Evolutionary conservation across 2,113 vertebrate species (phyloP).

Genomic region (Odontesthes bonariensis): DNA sequence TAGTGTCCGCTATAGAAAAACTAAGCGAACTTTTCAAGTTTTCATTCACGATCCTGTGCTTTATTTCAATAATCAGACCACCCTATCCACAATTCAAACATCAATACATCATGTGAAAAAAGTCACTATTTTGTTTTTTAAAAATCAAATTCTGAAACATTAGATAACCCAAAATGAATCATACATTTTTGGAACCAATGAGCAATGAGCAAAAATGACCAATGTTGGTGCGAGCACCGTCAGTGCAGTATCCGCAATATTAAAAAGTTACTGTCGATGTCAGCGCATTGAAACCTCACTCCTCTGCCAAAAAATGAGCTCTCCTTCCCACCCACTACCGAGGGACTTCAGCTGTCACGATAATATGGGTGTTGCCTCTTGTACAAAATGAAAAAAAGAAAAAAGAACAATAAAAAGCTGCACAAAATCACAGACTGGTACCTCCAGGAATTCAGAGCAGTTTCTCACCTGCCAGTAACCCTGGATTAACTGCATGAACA

Average conservation of each 20-base stretch:
- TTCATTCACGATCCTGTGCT: neutral
- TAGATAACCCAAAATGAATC: neutral
- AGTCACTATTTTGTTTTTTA: too few species aligned
- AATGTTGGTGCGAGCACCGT: conserved; percentile 31
- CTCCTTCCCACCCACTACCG: conserved; percentile 56
- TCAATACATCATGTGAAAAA: too few species aligned
- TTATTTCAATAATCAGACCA: neutral
- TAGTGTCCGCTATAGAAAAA: neutral
- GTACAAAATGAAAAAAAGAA: neutral
- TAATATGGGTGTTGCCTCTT: conserved; percentile 38
- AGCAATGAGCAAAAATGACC: too few species aligned
- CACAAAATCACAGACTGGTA: neutral
- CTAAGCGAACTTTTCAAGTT: neutral
- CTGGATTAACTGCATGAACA: neutral
- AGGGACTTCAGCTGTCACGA: conserved; percentile 46
- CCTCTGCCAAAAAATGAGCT: conserved; percentile 50
- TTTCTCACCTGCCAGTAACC: neutral
- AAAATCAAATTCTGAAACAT: neutral
- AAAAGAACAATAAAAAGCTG: neutral
- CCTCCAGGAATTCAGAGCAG: neutral
- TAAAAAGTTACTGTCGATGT: conserved; percentile 40
- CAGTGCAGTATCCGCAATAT: conserved; percentile 16
- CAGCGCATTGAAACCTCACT: conserved; percentile 32
- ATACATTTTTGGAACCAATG: neutral
- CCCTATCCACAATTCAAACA: too few species aligned